Percentiles rank a stretch among this genome's conserved stretches.
Evolutionary conservation across 2,113 vertebrate genomes (phyloP).

Genomic region (Chaetops frenatus): DNA sequence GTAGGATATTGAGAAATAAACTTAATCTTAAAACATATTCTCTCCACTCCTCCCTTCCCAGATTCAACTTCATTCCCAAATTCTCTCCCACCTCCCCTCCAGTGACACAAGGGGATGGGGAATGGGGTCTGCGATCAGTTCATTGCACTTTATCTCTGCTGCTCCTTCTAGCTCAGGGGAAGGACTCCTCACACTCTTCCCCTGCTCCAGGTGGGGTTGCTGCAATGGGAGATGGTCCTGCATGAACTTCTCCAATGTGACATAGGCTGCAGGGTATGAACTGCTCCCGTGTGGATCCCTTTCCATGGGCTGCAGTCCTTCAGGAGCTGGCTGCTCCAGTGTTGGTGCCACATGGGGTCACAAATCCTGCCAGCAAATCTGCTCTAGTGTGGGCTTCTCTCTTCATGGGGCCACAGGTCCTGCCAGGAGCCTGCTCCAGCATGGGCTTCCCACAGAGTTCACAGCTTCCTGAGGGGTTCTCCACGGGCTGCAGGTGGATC

Average conservation of each 20-base stretch:
- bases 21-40: neutral
- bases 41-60: neutral
- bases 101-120: neutral
- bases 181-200: neutral
- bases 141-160: neutral
- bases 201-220: neutral
- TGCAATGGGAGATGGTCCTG: neutral
- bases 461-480: neutral
- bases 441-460: neutral
- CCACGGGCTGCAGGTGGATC: neutral
- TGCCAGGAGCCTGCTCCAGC: neutral
- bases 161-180: neutral
- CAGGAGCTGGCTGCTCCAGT: neutral
- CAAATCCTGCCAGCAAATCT: neutral
- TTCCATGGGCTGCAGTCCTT: neutral
- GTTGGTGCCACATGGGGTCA: rapidly evolving
- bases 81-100: neutral
- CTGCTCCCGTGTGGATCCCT: neutral
- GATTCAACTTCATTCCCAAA: neutral
- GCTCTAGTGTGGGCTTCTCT: rapidly evolving
- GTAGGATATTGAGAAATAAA: neutral
- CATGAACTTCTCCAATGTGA: rapidly evolving
- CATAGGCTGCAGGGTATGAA: neutral
- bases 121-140: neutral
- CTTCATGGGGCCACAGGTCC: neutral